A percentile compares a stretch with the other conserved stretches of the same genome.
Conservation (phyloP, 2,888 invertebrate species). For the Drosophila tanythrix region DNA sequence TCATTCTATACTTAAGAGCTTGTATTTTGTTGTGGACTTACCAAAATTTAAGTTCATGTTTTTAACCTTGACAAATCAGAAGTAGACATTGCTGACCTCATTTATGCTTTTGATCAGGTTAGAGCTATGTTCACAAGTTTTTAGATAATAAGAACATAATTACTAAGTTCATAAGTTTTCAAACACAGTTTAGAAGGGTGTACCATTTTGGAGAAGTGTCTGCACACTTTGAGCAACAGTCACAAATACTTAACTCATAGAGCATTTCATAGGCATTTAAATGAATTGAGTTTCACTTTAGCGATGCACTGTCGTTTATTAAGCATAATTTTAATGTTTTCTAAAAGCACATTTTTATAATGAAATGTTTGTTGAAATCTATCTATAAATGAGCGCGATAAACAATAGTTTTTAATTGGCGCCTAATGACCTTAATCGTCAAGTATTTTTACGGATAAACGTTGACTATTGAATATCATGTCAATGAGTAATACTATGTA, state of each 20-base stretch:
- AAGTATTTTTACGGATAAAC: background rate
- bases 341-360: background rate
- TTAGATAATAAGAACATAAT: background rate
- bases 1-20: background rate
- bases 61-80: background rate
- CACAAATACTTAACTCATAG: background rate
- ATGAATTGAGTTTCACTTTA: background rate
- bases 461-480: background rate
- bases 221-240: background rate
- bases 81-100: background rate
- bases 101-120: too few species aligned
- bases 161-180: background rate
- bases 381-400: background rate
- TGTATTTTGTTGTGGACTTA: background rate
- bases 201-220: background rate
- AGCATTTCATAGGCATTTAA: background rate
- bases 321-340: background rate
- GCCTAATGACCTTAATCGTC: background rate
- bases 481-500: background rate
- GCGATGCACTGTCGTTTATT: background rate
- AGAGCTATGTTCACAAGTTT: background rate
- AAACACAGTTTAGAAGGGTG: background rate
- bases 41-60: background rate
- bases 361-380: slow-evolving; percentile 8
- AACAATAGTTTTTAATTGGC: slow-evolving; percentile 2